Percentiles rank a stretch among this genome's conserved stretches.
Conservation (phyloP, 1,140 invertebrate genomes). For the Arion vulgaris region DNA sequence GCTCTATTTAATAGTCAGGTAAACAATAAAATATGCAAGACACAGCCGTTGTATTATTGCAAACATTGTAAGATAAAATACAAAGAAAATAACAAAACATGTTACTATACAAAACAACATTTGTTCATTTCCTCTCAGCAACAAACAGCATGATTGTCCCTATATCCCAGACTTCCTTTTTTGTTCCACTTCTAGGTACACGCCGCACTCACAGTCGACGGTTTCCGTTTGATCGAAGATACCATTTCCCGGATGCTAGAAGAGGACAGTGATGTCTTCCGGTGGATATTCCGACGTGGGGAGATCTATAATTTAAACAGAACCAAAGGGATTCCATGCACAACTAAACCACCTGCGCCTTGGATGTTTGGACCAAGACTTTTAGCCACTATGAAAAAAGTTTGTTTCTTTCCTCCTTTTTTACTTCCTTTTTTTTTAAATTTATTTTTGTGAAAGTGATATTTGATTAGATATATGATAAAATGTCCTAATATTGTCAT, state of each 20-base stretch:
- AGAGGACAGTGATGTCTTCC: constrained; percentile 56
- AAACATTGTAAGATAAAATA: no score
- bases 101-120: background rate
- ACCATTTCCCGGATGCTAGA: constrained; percentile 57
- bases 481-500: no score
- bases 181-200: constrained; percentile 51
- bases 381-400: constrained; percentile 59
- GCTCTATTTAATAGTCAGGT: no score
- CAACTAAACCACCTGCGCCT: constrained; percentile 50
- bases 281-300: constrained; percentile 64
- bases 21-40: no score
- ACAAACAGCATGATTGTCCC: background rate
- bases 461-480: no score
- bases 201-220: constrained; percentile 65
- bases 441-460: no score
- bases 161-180: background rate
- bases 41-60: no score
- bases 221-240: constrained; percentile 55
- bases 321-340: constrained; percentile 64
- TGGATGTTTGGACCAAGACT: constrained; percentile 67
- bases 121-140: background rate
- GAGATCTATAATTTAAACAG: constrained; percentile 65
- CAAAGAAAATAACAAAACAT: no score
- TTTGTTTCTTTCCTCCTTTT: background rate
- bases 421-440: no score